These are phyloP conservation scores for Dryas iulia DNA, from an alignment of 1,140 invertebrate genomes.

Conservation along the genomic window DNA sequence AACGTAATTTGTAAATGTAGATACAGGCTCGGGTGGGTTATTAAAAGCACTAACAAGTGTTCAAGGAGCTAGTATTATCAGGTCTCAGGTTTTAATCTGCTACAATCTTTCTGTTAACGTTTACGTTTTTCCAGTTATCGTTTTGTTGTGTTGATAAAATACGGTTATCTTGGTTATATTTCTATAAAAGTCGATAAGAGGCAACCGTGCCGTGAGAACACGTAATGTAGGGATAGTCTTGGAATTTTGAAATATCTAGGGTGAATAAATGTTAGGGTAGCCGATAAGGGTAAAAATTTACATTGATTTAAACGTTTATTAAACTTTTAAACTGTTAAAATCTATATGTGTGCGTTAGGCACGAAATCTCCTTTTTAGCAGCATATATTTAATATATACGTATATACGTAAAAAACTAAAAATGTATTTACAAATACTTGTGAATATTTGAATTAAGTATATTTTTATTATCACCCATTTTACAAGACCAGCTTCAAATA, in stretches of 20 bases:
- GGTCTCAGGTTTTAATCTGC: neutral
- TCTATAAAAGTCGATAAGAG: constrained; percentile 53
- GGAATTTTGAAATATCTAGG: constrained; percentile 29
- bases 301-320: neutral
- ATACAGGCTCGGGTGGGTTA: neutral
- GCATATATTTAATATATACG: neutral
- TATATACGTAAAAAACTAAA: neutral
- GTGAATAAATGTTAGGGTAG: neutral
- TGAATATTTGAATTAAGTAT: neutral
- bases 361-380: too few species aligned
- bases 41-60: neutral
- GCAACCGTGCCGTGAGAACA: constrained; percentile 67
- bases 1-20: constrained; percentile 1
- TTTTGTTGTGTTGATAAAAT: neutral
- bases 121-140: neutral
- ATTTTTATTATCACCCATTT: neutral
- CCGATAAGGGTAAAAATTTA: neutral
- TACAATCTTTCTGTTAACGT: neutral
- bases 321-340: neutral
- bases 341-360: neutral
- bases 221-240: constrained; percentile 35
- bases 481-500: neutral
- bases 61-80: neutral
- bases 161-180: constrained; percentile 59
- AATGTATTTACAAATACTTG: neutral